Conservation (phyloP, 2,113 vertebrate genomes). For the Hemicordylus capensis region DNA sequence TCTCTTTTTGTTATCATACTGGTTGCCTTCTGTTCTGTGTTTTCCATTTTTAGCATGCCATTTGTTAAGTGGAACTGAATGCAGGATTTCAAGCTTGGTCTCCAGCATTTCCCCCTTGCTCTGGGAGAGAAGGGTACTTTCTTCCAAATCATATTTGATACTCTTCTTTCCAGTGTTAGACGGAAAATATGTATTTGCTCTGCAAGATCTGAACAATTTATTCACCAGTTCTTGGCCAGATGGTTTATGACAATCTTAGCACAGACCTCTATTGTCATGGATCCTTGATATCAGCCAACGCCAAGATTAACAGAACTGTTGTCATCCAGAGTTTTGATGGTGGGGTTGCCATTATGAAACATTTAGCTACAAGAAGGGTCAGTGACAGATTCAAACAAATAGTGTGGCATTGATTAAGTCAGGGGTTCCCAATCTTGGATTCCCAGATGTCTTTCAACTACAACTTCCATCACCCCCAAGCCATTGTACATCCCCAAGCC, state of each 20-base stretch:
- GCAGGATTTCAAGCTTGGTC: conserved; percentile 5
- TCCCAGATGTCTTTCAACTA: no score
- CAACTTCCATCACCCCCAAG: no score
- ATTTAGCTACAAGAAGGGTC: not conserved
- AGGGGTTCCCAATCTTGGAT: no score
- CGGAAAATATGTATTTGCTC: not conserved
- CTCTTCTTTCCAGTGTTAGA: not conserved
- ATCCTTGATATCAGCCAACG: not conserved
- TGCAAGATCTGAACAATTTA: not conserved
- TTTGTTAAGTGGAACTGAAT: not conserved
- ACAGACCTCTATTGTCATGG: not conserved
- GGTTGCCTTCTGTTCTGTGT: not conserved
- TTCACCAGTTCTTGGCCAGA: not conserved
- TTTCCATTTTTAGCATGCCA: conserved; percentile 10
- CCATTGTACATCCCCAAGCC: no score
- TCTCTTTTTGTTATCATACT: not conserved
- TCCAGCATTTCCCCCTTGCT: accelerated
- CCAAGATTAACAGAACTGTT: no score
- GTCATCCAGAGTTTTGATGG: not conserved
- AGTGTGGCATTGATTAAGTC: no score
- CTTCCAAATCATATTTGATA: not conserved
- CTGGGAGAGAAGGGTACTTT: not conserved
- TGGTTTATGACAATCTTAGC: not conserved
- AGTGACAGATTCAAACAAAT: no score
- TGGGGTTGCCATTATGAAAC: not conserved